phyloP scores from a whole-genome alignment of 1,140 invertebrate genomes.

The Microplitis mediator region DNA sequence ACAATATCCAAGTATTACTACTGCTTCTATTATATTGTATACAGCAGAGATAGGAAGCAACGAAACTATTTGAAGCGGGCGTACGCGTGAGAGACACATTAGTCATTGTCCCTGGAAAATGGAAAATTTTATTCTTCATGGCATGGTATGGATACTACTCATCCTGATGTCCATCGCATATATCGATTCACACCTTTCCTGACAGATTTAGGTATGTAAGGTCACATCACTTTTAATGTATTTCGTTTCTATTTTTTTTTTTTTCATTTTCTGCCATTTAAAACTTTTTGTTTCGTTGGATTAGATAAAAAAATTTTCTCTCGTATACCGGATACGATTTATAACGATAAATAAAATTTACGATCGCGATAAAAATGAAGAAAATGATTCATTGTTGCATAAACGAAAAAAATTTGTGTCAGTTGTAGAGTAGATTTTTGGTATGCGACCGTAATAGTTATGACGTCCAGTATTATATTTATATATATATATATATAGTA shows the following conservation, averaged over 20 bases:
- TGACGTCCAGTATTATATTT: neutral
- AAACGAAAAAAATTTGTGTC: neutral
- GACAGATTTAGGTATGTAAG: neutral
- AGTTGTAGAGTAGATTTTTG: neutral
- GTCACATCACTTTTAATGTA: neutral
- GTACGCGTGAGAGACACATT: neutral
- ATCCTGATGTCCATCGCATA: neutral
- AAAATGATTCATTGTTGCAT: neutral
- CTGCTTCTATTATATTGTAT: no score
- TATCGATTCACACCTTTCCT: neutral
- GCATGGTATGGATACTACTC: neutral
- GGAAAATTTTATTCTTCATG: conserved; percentile 13
- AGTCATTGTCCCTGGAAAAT: conserved; percentile 31
- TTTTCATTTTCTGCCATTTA: neutral
- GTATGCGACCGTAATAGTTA: neutral
- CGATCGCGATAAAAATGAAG: neutral
- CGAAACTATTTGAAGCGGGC: no score
- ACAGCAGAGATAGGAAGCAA: no score
- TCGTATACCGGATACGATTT: neutral
- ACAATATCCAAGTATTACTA: no score
- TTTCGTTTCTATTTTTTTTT: neutral
- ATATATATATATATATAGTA: neutral
- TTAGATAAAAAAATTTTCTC: no score
- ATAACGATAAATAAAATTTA: conserved; percentile 2
- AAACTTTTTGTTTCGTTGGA: neutral